These are phyloP conservation scores for Ivindomyrus marchei DNA, from an alignment of 2,113 vertebrate species.

Conservation along the genomic window DNA sequence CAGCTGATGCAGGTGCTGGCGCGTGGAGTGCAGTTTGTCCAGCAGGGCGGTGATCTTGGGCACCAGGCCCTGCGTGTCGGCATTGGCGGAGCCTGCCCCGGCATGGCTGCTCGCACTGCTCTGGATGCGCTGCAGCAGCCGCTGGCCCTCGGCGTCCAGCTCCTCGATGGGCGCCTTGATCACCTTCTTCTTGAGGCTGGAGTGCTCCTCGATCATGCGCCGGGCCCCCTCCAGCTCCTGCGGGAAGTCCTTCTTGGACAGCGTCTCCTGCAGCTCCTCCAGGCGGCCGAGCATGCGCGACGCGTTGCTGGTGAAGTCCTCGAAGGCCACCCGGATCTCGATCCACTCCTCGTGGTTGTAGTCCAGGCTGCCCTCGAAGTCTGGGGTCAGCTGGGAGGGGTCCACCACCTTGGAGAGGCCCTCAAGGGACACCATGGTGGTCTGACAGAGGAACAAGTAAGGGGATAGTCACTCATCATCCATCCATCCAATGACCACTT, in stretches of 20 bases:
- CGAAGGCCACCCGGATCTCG: constrained; percentile 93
- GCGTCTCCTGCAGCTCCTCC: constrained; percentile 92
- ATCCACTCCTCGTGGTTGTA: constrained; percentile 99
- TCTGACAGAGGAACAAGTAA: constrained; percentile 57
- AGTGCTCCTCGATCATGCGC: constrained; percentile 93
- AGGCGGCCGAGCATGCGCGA: constrained; percentile 87
- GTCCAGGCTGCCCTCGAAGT: constrained; percentile 96
- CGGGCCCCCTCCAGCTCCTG: constrained; percentile 92
- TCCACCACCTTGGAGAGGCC: constrained; percentile 98
- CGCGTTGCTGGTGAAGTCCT: constrained; percentile 93
- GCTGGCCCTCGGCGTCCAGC: constrained; percentile 90
- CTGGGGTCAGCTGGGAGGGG: constrained; percentile 91
- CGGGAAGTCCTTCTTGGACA: constrained; percentile 90
- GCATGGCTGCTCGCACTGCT: constrained; percentile 85
- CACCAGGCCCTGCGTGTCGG: constrained; percentile 87
- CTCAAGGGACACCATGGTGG: constrained; percentile 97
- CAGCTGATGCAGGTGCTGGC: constrained; percentile 95
- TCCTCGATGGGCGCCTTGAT: constrained; percentile 97
- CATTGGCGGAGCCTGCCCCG: constrained; percentile 76
- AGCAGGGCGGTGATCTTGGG: constrained; percentile 87
- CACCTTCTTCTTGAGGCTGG: constrained; percentile 91
- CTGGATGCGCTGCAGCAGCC: constrained; percentile 90
- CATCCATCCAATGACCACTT: not conserved
- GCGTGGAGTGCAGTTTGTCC: constrained; percentile 91
- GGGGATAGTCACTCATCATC: not conserved